Conservation (phyloP, 2,113 vertebrate genomes). For the Oreochromis niloticus region DNA sequence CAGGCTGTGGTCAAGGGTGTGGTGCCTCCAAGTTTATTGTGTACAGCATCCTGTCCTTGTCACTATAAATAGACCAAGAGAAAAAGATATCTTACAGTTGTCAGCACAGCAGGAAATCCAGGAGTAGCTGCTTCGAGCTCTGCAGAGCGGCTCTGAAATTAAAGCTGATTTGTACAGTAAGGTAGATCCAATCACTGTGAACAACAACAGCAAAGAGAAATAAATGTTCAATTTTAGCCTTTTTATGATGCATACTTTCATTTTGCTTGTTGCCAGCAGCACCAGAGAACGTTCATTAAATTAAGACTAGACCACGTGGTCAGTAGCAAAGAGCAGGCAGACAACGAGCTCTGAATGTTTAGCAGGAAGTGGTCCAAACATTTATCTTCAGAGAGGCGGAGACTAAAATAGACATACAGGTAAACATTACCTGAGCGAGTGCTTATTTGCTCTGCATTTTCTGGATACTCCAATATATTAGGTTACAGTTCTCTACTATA, state of each 20-base stretch:
- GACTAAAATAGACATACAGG: not conserved
- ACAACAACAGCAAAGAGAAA: not conserved
- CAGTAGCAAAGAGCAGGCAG: fast-evolving
- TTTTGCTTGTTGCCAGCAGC: not conserved
- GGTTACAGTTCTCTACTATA: not conserved
- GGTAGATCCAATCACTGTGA: not conserved
- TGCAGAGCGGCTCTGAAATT: not conserved
- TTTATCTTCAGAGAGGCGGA: not conserved
- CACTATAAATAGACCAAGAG: constrained; percentile 41
- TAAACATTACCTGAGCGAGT: not conserved
- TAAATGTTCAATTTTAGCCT: not conserved
- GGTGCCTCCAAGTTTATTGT: constrained; percentile 66
- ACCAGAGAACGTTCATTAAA: not conserved
- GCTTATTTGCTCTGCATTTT: not conserved
- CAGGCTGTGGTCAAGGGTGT: constrained; percentile 32
- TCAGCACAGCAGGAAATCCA: not conserved
- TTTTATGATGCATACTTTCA: not conserved
- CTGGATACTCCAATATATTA: not conserved
- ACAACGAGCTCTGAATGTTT: not conserved
- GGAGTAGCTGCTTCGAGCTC: not conserved
- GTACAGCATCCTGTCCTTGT: constrained; percentile 43
- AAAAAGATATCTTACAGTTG: not conserved
- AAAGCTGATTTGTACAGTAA: not conserved
- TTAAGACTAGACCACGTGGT: fast-evolving
- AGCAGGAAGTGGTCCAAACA: not conserved